A percentile compares a stretch with the other conserved stretches of the same genome.
phyloP scores from a whole-genome alignment of 2,888 invertebrate genomes.

The Campopleginae sp. region DNA sequence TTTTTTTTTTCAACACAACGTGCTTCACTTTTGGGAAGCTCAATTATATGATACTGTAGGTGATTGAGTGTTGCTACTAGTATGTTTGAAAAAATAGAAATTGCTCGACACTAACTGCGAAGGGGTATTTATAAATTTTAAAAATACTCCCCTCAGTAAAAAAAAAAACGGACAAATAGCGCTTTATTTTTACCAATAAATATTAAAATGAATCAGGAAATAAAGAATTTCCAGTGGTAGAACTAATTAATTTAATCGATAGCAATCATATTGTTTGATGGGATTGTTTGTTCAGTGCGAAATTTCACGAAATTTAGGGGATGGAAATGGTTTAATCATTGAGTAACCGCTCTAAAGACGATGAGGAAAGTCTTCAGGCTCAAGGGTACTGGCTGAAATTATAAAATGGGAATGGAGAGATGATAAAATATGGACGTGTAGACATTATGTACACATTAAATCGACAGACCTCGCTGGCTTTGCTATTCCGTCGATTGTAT shows the following conservation, averaged over 20 bases:
- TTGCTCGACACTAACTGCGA: too few relatives aligned
- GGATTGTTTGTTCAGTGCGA: not conserved
- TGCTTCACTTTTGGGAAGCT: too few relatives aligned
- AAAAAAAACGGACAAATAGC: not conserved
- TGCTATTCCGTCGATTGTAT: not conserved
- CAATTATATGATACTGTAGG: too few relatives aligned
- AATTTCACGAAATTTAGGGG: not conserved
- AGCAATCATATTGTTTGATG: not conserved
- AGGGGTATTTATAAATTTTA: too few relatives aligned
- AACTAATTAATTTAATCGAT: not conserved
- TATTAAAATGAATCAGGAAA: not conserved
- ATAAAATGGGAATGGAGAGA: not conserved
- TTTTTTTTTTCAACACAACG: too few relatives aligned
- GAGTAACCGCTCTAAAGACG: not conserved
- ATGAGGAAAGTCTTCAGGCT: not conserved
- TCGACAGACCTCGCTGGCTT: not conserved
- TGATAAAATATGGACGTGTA: not conserved
- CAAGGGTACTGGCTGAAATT: not conserved
- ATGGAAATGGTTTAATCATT: not conserved
- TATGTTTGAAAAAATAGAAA: too few relatives aligned
- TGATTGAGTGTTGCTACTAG: too few relatives aligned
- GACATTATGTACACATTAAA: constrained; percentile 4
- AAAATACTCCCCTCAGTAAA: too few relatives aligned
- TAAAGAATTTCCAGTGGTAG: not conserved
- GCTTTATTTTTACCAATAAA: not conserved